Percentiles rank a stretch among this genome's conserved stretches.
Evolutionary conservation across 2,888 invertebrate genomes (phyloP).

Genomic region (Ochropleura plecta): DNA sequence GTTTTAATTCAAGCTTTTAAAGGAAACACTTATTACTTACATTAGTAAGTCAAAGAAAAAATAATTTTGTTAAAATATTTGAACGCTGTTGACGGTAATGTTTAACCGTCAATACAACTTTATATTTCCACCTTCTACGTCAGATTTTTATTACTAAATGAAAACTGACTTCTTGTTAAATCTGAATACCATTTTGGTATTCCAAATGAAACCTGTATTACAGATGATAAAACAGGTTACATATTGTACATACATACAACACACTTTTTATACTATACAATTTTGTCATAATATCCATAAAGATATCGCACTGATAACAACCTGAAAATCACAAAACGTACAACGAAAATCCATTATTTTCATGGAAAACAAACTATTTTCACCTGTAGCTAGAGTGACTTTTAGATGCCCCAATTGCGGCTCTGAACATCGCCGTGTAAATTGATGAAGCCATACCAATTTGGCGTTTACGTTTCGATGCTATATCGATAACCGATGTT

Average conservation of each 20-base stretch:
- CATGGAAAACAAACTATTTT: background rate
- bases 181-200: background rate
- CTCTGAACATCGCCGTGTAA: constrained; percentile 54
- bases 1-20: background rate
- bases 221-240: background rate
- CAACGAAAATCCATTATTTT: background rate
- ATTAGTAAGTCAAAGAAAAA: background rate
- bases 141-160: too few relatives aligned
- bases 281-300: background rate
- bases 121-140: too few relatives aligned
- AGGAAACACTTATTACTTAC: background rate
- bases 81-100: too few relatives aligned
- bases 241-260: too few relatives aligned
- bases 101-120: too few relatives aligned
- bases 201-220: background rate
- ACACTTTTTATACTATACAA: background rate
- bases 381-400: background rate
- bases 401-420: constrained; percentile 31
- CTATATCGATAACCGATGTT: constrained; percentile 69
- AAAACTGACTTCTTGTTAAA: background rate
- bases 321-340: background rate
- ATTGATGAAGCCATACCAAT: constrained; percentile 75
- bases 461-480: constrained; percentile 72
- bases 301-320: background rate
- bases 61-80: too few relatives aligned